Conservation (phyloP, 2,113 vertebrate genomes). For the Amia ocellicauda region DNA sequence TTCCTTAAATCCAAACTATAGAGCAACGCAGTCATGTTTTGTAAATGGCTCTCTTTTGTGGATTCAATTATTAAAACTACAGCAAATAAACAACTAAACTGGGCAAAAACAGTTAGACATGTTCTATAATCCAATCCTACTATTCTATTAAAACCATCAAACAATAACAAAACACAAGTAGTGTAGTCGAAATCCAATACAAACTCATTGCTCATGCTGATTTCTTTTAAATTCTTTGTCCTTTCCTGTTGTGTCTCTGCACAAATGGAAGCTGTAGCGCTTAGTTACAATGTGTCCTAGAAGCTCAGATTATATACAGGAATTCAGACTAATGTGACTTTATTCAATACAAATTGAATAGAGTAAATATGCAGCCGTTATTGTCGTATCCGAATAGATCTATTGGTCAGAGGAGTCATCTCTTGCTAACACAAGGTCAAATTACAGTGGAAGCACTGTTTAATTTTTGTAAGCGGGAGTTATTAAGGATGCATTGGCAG, state of each 20-base stretch:
- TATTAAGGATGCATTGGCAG: conserved; percentile 37
- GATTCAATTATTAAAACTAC: too few species aligned
- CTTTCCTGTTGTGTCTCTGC: not conserved
- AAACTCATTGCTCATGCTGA: too few species aligned
- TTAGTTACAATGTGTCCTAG: not conserved
- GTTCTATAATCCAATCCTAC: too few species aligned
- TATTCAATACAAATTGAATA: conserved; percentile 39
- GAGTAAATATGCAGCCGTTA: conserved; percentile 32
- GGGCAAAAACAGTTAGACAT: too few species aligned
- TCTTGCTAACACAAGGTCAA: conserved; percentile 3
- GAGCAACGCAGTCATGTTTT: not conserved
- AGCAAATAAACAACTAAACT: too few species aligned
- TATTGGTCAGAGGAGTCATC: conserved; percentile 14
- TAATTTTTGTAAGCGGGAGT: conserved; percentile 29
- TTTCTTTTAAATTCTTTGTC: not conserved
- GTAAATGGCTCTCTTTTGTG: not conserved
- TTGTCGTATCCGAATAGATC: conserved; percentile 32
- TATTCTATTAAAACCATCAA: too few species aligned
- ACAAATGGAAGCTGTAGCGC: too few species aligned
- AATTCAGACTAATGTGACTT: conserved; percentile 22
- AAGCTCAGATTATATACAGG: conserved; percentile 25
- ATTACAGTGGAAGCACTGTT: conserved; percentile 20
- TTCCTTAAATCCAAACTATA: not conserved
- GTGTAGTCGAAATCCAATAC: too few species aligned
- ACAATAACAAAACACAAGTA: too few species aligned